Conservation (phyloP, 2,888 invertebrate species). For the Cepaea hortensis region DNA sequence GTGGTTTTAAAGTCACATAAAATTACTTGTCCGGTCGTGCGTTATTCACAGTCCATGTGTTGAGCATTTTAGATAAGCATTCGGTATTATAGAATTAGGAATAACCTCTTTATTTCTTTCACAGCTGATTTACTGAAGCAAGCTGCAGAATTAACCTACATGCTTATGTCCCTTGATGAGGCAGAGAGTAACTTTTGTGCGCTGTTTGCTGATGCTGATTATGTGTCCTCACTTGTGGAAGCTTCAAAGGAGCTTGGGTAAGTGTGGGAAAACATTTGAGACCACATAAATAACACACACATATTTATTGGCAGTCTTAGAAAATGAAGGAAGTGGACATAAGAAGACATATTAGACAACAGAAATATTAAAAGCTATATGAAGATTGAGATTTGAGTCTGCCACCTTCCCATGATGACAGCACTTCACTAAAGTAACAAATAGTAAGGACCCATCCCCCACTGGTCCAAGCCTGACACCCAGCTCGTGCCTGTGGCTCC, state of each 20-base stretch:
- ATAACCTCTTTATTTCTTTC: background rate
- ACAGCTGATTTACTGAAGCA: slow-evolving; percentile 40
- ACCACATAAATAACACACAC: background rate
- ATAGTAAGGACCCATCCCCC: too few species aligned
- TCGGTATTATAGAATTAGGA: background rate
- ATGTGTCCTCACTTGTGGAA: slow-evolving; percentile 27
- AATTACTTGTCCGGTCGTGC: too few species aligned
- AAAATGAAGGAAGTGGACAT: too few species aligned
- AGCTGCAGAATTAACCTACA: slow-evolving; percentile 32
- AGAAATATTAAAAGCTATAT: background rate
- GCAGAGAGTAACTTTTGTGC: slow-evolving; percentile 25
- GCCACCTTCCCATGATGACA: too few species aligned
- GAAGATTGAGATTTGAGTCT: background rate
- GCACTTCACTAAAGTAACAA: too few species aligned
- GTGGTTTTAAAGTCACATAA: too few species aligned
- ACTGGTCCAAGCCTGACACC: too few species aligned
- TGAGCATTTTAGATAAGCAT: too few species aligned
- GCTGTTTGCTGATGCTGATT: slow-evolving; percentile 41
- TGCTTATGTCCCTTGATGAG: slow-evolving; percentile 32
- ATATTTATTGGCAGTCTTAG: background rate
- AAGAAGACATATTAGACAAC: too few species aligned
- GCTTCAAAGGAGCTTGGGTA: slow-evolving; percentile 40
- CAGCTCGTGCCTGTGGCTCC: too few species aligned
- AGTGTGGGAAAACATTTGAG: background rate
- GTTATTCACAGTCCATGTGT: too few species aligned